Conservation (phyloP, 2,113 vertebrate species). For the Nothobranchius furzeri region DNA sequence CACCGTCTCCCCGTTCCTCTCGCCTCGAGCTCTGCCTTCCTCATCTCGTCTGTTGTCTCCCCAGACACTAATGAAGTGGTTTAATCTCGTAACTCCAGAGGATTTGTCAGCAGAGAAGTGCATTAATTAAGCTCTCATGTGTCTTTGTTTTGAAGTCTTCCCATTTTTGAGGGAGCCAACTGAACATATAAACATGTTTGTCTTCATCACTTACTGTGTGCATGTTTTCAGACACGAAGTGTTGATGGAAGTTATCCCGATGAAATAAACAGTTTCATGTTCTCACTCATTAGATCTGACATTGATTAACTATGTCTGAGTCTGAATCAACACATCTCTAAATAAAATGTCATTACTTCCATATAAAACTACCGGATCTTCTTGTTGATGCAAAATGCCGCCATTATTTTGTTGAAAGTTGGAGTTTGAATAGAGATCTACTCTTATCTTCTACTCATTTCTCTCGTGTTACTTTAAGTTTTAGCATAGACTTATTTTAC, state of each 20-base stretch:
- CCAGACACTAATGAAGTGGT: conserved; percentile 69
- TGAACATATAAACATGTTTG: conserved; percentile 18
- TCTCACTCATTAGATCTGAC: conserved; percentile 5
- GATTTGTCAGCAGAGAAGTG: conserved; percentile 38
- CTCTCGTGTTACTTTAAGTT: conserved; percentile 30
- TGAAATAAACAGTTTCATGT: neutral
- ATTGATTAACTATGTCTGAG: conserved; percentile 4
- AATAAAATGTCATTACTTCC: too few relatives aligned
- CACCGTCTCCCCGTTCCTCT: conserved; percentile 11
- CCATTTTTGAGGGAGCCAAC: conserved; percentile 16
- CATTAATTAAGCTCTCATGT: conserved; percentile 57
- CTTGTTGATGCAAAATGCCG: too few relatives aligned
- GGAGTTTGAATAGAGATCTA: too few relatives aligned
- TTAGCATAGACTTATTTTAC: neutral
- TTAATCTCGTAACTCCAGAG: conserved; percentile 69
- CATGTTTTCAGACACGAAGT: neutral
- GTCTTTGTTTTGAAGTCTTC: conserved; percentile 41
- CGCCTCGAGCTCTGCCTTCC: conserved; percentile 42
- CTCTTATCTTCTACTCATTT: conserved; percentile 12
- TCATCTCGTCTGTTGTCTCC: conserved; percentile 60
- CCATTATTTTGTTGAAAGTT: too few relatives aligned
- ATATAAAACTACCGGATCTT: too few relatives aligned
- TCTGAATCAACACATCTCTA: neutral
- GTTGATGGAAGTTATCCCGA: conserved; percentile 15
- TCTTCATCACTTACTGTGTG: neutral